Evolutionary conservation across 2,113 vertebrate genomes (phyloP), one percentile per base, ranked within the genome.

Genomic region (Rhinolophus ferrumequinum): DNA sequence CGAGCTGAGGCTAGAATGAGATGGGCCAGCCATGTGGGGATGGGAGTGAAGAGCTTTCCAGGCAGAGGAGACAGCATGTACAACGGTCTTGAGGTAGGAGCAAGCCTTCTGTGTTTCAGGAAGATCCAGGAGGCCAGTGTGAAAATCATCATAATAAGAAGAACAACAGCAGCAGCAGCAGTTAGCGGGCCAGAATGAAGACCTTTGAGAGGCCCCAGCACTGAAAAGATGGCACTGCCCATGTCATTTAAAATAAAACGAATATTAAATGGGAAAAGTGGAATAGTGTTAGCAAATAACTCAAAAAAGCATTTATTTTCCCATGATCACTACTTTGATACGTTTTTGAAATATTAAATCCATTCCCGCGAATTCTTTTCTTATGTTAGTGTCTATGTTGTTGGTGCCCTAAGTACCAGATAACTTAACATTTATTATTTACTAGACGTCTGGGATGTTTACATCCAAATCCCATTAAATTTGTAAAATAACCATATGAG

Each of bases 401-500:
- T 44, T 93, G 18, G 21, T 69, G 38, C 14, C 26, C 60, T 58
- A 6, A 70, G 66, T 54, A 12, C 58, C 89, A 47, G 19, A 64
- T 73, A 76, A 77, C 14, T 90, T 90, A 54, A 7, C 60, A 70
- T 76, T 73, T 52, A 90, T 30, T 35, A 47, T 82, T 93, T 77
- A 85, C 19, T 62, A 69, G 86, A 19, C 19, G 22, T 62, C 82
- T 90, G 84, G 60, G 33, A 54, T 84, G 35, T 64, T 89, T 93
- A 64, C 77, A 91, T 18, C 35, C 35, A 88, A 58, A 73, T 88
- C 35, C 80, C 50, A 90, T 33, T 94, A 93, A 62, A 94, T 50
- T 64, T 44, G 41, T 77, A 66, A 82, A 56, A 58, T 52, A 8
- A 72, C n/a, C 44, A 14, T 60, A 47, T 5, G 75, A 72, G 41